Conservation (phyloP, 2,113 vertebrate species). For the Chaenocephalus aceratus region DNA sequence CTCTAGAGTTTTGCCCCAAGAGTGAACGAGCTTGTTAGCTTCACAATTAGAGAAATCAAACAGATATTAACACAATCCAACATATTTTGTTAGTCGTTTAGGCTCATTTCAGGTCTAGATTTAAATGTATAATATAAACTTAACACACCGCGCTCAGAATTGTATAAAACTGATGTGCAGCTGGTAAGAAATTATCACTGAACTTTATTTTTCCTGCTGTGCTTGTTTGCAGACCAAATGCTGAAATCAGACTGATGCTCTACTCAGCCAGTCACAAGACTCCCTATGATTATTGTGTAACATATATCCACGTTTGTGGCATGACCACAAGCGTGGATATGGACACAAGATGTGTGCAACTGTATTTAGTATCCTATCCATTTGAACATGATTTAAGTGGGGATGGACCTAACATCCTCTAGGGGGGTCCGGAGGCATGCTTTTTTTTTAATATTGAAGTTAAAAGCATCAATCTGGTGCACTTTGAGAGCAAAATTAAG, state of each 20-base stretch:
- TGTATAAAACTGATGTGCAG: neutral
- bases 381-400: too few relatives aligned
- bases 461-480: too few relatives aligned
- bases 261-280: neutral
- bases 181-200: neutral
- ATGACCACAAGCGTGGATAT: too few relatives aligned
- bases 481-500: too few relatives aligned
- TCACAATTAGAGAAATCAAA: neutral
- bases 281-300: conserved; percentile 21
- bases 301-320: neutral
- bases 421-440: too few relatives aligned
- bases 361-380: too few relatives aligned
- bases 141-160: neutral
- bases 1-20: neutral
- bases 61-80: neutral
- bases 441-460: too few relatives aligned
- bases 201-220: neutral
- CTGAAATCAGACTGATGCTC: neutral
- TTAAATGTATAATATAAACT: neutral
- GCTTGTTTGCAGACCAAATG: conserved; percentile 10
- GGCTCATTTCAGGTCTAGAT: neutral
- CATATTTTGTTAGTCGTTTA: neutral
- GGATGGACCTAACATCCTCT: too few relatives aligned
- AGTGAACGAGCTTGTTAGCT: too few relatives aligned
- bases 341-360: too few relatives aligned